Conservation (phyloP, 2,113 vertebrate genomes). For the Tragelaphus scriptus region DNA sequence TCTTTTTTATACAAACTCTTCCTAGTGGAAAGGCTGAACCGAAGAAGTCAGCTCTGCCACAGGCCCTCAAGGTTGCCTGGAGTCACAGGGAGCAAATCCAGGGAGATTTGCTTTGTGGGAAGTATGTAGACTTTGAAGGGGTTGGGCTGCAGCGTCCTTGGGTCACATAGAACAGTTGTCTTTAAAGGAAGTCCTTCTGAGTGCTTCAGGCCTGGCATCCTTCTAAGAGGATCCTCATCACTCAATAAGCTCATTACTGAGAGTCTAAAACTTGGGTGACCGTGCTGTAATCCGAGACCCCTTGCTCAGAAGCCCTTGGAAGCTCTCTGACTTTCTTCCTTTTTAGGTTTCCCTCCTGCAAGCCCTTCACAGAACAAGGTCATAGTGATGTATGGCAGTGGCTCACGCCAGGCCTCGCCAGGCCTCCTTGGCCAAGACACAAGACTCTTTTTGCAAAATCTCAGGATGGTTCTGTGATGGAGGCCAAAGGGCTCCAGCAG, state of each 20-base stretch:
- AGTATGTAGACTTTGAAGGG: neutral
- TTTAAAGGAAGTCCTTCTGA: neutral
- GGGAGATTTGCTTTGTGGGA: neutral
- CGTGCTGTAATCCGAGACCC: neutral
- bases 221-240: accelerated
- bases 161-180: neutral
- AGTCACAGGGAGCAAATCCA: neutral
- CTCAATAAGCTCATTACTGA: neutral
- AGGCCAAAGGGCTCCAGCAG: neutral
- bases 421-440: neutral
- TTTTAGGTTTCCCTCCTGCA: neutral
- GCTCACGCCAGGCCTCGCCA: neutral
- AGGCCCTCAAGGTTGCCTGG: constrained; percentile 46
- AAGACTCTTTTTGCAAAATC: neutral
- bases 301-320: neutral
- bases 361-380: neutral
- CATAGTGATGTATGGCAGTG: neutral
- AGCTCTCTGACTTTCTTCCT: neutral
- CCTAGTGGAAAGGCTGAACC: constrained; percentile 76
- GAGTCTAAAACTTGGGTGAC: neutral
- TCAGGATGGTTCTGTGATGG: accelerated
- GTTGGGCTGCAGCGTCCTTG: neutral
- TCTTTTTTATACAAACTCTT: constrained; percentile 78
- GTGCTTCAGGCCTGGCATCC: neutral
- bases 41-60: constrained; percentile 60